Base-by-base conservation (phyloP, 2,888 invertebrate genomes). In the Diplolepis rosae region DNA sequence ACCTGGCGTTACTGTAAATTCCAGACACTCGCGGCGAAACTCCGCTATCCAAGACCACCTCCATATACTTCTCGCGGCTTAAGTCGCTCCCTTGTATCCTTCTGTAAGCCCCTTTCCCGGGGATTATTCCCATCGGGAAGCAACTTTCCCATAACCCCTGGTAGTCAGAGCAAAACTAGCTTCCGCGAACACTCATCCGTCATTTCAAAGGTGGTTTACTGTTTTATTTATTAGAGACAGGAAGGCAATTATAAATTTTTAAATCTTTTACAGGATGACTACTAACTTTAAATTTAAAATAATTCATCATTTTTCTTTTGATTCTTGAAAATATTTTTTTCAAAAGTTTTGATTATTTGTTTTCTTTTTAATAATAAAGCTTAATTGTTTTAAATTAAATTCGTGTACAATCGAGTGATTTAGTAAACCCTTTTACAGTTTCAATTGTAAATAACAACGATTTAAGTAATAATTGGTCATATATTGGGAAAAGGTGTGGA, bases 11-110 rank as follows among this genome's bases (percentile, higher is more conserved):
- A 61, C 54, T 56, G 70, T 68, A 72, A 68, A 66, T n/a, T 72
- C 42, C 50, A 72, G 48, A 67, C 67, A 72, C 68, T 35, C 52
- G 54, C 69, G 65, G 52, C 51, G 68, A 70, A 67, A 65, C 69
- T 65, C 42, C 32, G 68, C 69, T 52, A 61, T 56, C 67, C 71
- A 45, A 65, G 42, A 66, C 51, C 61, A 30, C 30, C 22, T 56
- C 56, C 56, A 39, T 24, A 39, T 61, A 61, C 61, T 61, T 61
- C 61, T n/a, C 35, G 35, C 35, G 61, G 61, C 61, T 61, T 61
- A 61, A 35, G 39, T 24, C 22, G 2, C 56, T 13, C 22, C 27
- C 56, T 56, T 9, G 52, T n/a, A 39, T 65, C 27, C 45, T 3
- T 22, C 28, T 66, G 22, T 45, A 24, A 68, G 52, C 39, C 54